Evolutionary conservation across 1,140 invertebrate genomes (phyloP).

Genomic region (Hyles euphorbiae): DNA sequence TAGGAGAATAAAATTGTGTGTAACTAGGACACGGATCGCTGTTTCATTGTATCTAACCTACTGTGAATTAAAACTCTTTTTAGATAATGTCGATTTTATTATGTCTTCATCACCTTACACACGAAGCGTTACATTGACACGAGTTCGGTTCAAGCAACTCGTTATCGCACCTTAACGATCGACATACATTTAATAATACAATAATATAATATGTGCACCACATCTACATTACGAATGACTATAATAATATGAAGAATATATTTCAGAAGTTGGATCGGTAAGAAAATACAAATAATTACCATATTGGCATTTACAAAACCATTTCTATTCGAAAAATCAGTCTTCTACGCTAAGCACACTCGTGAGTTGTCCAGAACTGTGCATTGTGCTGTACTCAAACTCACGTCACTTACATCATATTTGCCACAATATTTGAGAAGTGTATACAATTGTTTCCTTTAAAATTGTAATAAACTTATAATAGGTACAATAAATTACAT

Average conservation of each 20-base stretch:
- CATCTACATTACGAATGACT: slow-evolving; percentile 14
- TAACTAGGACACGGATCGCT: slow-evolving; percentile 62
- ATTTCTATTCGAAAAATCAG: slow-evolving; percentile 64
- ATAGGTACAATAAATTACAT: slow-evolving; percentile 23
- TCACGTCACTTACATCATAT: not conserved
- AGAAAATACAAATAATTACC: slow-evolving; percentile 17
- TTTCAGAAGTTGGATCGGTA: not conserved
- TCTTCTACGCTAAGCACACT: slow-evolving; percentile 63
- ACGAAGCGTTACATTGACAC: no score
- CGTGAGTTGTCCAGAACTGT: slow-evolving; percentile 24
- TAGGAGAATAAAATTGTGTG: slow-evolving; percentile 72
- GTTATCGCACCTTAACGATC: no score
- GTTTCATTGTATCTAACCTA: slow-evolving; percentile 46
- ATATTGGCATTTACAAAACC: slow-evolving; percentile 36
- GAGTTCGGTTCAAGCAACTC: no score
- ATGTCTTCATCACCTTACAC: not conserved
- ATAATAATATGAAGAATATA: no score
- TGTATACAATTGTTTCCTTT: no score
- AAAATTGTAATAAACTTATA: slow-evolving; percentile 6
- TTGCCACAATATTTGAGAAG: slow-evolving; percentile 3
- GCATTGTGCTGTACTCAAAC: slow-evolving; percentile 27
- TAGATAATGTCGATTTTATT: slow-evolving; percentile 9
- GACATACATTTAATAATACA: not conserved
- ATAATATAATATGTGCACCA: slow-evolving; percentile 20
- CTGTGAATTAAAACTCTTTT: slow-evolving; percentile 12